Percentiles rank a stretch among this genome's conserved stretches.
These are phyloP conservation scores for Lasioglossum albipes DNA, from an alignment of 1,140 invertebrate species.

Conservation along the genomic window DNA sequence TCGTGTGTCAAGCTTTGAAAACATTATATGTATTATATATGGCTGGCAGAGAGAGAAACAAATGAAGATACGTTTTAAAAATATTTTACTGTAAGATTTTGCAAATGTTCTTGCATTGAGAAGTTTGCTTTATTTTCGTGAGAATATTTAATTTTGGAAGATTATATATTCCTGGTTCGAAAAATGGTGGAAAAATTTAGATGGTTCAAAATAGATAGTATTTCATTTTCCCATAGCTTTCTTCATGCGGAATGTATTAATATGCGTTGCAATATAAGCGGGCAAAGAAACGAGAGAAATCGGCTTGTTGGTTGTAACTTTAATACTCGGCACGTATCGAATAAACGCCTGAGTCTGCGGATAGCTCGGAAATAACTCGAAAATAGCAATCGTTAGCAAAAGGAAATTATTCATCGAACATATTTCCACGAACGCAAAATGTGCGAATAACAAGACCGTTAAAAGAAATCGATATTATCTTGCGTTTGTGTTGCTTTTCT, in stretches of 20 bases:
- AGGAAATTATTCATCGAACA: conserved; percentile 60
- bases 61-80: too few species aligned
- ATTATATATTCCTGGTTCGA: too few species aligned
- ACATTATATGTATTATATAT: too few species aligned
- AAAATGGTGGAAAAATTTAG: too few species aligned
- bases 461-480: conserved; percentile 14
- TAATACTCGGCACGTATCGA: conserved; percentile 55
- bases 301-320: conserved; percentile 55
- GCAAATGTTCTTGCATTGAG: too few species aligned
- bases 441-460: conserved; percentile 4
- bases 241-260: conserved; percentile 40
- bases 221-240: not conserved
- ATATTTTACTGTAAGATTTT: too few species aligned
- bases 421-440: conserved; percentile 24
- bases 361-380: conserved; percentile 57
- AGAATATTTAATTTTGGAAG: too few species aligned
- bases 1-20: too few species aligned
- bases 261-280: conserved; percentile 30
- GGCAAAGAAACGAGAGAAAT: conserved; percentile 53
- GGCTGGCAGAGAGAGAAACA: too few species aligned
- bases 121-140: too few species aligned
- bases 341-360: conserved; percentile 56
- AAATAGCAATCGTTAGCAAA: conserved; percentile 50
- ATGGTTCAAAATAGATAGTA: not conserved
- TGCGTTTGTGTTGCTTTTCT: not conserved